These are phyloP conservation scores for Calycopis cecrops DNA, from an alignment of 1,140 invertebrate genomes.

Conservation along the genomic window DNA sequence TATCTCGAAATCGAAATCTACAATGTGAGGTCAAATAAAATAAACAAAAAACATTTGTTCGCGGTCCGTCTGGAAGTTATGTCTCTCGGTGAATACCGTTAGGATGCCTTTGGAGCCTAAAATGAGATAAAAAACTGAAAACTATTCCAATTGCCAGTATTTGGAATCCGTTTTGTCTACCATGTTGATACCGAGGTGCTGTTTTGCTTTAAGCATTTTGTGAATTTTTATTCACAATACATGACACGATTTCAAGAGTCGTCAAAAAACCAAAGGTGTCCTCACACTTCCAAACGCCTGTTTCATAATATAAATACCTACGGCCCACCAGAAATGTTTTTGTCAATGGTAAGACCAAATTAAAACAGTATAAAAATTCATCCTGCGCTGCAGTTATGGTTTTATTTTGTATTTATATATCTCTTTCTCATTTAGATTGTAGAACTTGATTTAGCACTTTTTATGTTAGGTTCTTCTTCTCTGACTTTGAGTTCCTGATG, in stretches of 20 bases:
- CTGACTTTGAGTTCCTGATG: too few relatives aligned
- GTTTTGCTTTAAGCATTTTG: constrained; percentile 19
- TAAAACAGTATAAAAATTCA: constrained; percentile 21
- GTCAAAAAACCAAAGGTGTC: neutral
- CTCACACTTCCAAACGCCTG: constrained; percentile 2
- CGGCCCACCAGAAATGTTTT: constrained; percentile 2
- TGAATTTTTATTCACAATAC: constrained; percentile 14
- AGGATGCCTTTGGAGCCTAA: constrained; percentile 61
- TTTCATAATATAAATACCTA: constrained; percentile 3
- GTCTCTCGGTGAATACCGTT: constrained; percentile 67
- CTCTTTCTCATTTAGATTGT: too few relatives aligned
- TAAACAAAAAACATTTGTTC: constrained; percentile 51
- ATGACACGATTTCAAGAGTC: constrained; percentile 9
- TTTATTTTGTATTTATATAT: neutral
- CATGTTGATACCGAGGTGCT: constrained; percentile 27
- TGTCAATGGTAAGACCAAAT: neutral
- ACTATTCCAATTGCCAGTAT: constrained; percentile 73
- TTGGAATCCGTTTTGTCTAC: constrained; percentile 69
- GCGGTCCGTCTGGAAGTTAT: constrained; percentile 62
- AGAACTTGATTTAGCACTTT: too few relatives aligned
- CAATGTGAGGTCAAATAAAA: constrained; percentile 62
- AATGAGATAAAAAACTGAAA: constrained; percentile 59
- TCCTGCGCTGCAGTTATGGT: constrained; percentile 10
- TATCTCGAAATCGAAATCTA: constrained; percentile 44
- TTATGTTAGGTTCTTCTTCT: too few relatives aligned